A percentile compares a stretch with the other conserved stretches of the same genome.
phyloP scores from a whole-genome alignment of 2,113 vertebrate species.

The Neotoma lepida region DNA sequence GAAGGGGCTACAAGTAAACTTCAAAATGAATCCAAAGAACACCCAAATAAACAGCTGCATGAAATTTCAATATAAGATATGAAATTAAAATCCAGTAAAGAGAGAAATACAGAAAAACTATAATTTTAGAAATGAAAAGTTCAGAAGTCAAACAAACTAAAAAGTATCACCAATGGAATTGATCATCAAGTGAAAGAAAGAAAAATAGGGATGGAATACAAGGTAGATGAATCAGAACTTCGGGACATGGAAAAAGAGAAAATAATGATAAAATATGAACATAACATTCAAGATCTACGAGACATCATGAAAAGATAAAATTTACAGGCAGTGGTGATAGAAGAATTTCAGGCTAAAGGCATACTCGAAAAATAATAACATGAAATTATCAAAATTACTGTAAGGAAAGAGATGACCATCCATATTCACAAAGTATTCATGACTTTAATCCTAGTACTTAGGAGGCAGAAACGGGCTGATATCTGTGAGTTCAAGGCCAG shows the following conservation, averaged over 20 bases:
- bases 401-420: not conserved
- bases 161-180: not conserved
- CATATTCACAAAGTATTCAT: not conserved
- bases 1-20: not conserved
- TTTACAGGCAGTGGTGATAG: not conserved
- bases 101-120: not conserved
- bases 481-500: not conserved
- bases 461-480: not conserved
- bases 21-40: not conserved
- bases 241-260: not conserved
- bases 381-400: not conserved
- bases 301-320: not conserved
- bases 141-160: not conserved
- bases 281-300: not conserved
- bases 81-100: not conserved
- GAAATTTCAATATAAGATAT: not conserved
- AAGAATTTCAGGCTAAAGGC: not conserved
- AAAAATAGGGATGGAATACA: not conserved
- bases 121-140: not conserved
- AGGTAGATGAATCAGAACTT: not conserved
- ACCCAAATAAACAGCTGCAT: not conserved
- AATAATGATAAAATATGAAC: not conserved
- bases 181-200: not conserved
- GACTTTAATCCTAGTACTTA: not conserved
- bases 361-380: not conserved